phyloP scores from a whole-genome alignment of 2,113 vertebrate genomes.

The Albula goreensis region DNA sequence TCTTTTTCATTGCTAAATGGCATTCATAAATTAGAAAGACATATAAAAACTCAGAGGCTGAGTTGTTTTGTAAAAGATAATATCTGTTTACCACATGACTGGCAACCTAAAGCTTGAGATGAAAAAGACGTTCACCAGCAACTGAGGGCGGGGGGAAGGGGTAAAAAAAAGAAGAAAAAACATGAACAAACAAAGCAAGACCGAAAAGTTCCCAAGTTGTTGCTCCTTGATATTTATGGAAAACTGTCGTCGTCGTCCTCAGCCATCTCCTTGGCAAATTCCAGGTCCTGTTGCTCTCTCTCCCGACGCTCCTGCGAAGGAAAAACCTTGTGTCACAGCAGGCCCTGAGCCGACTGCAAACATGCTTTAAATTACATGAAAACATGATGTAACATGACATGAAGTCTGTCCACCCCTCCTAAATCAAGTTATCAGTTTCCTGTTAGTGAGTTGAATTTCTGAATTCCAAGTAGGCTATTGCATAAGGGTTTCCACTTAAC shows the following conservation, averaged over 20 bases:
- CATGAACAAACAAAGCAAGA: too few species aligned
- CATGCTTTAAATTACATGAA: too few species aligned
- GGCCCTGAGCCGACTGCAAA: too few species aligned
- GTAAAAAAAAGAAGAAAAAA: too few species aligned
- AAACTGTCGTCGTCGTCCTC: constrained; percentile 96
- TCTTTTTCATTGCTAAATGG: neutral
- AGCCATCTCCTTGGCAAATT: constrained; percentile 98
- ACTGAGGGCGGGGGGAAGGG: neutral
- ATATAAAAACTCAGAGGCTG: too few species aligned
- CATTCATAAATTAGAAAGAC: neutral
- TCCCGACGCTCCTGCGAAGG: constrained; percentile 86
- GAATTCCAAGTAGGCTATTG: too few species aligned
- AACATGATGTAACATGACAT: too few species aligned
- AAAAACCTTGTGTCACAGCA: too few species aligned
- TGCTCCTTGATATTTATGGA: constrained; percentile 70
- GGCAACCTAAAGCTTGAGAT: neutral
- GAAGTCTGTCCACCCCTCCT: too few species aligned
- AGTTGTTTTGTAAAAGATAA: neutral
- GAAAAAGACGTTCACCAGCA: neutral
- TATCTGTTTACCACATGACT: neutral
- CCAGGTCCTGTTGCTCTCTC: constrained; percentile 95
- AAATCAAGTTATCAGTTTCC: too few species aligned
- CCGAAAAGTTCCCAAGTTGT: neutral
- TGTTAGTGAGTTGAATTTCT: too few species aligned
- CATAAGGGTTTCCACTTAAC: too few species aligned